Evolutionary conservation across 2,888 invertebrate genomes (phyloP).

Genomic region (Lymantria monacha): DNA sequence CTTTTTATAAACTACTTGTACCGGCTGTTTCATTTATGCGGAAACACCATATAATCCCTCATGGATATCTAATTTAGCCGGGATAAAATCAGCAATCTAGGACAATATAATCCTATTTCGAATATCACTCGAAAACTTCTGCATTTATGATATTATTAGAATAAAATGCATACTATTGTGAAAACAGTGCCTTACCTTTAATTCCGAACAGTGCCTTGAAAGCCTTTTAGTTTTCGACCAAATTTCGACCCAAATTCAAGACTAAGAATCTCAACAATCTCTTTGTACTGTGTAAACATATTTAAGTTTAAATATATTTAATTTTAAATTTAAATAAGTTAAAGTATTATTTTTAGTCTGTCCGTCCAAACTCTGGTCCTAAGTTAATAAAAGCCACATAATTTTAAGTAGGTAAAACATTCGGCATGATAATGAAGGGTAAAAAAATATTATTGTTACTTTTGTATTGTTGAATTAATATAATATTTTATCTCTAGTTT

Average conservation of each 20-base stretch:
- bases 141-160: background rate
- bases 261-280: background rate
- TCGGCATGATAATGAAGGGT: slow-evolving; percentile 13
- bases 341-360: slow-evolving; percentile 33
- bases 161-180: slow-evolving; percentile 8
- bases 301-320: slow-evolving; percentile 3
- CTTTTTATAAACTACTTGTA: slow-evolving; percentile 6
- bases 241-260: background rate
- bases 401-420: slow-evolving; percentile 23
- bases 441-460: slow-evolving; percentile 35
- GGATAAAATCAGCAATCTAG: too few relatives aligned
- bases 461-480: slow-evolving; percentile 33
- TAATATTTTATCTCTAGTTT: slow-evolving; percentile 27
- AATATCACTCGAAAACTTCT: too few relatives aligned
- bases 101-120: too few relatives aligned
- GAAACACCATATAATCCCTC: too few relatives aligned
- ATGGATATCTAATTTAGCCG: too few relatives aligned
- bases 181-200: slow-evolving; percentile 41
- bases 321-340: background rate
- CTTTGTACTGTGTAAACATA: background rate
- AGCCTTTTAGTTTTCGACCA: background rate
- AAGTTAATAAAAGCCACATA: slow-evolving; percentile 37
- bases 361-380: slow-evolving; percentile 74
- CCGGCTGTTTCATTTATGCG: background rate
- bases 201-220: slow-evolving; percentile 25